Evolutionary conservation across 2,113 vertebrate genomes (phyloP).

Genomic region (Tachysurus fulvidraco): DNA sequence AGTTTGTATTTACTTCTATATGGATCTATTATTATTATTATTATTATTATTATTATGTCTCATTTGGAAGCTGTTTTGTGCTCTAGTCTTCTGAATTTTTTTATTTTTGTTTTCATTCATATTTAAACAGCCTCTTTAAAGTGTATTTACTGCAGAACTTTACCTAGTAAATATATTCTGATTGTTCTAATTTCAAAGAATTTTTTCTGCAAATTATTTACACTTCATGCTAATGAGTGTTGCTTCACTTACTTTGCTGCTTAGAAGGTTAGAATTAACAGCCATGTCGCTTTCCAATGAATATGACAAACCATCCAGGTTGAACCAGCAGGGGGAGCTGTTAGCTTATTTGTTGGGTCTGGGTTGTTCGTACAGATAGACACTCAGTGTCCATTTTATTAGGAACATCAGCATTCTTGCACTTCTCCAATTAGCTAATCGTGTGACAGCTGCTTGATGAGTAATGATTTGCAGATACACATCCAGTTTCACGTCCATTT

Average conservation of each 20-base stretch:
- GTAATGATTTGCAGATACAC: background rate
- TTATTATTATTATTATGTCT: background rate
- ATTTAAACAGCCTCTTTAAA: no score
- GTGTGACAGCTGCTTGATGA: background rate
- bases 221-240: background rate
- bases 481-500: background rate
- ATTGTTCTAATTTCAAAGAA: background rate
- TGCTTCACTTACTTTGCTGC: background rate
- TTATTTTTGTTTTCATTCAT: background rate
- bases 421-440: background rate
- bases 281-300: background rate
- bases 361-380: background rate
- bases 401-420: background rate
- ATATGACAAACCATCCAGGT: no score
- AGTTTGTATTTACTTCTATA: background rate
- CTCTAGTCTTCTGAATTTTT: background rate
- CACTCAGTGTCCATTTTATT: no score
- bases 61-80: background rate
- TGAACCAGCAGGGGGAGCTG: background rate
- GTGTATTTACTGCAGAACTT: background rate
- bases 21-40: background rate
- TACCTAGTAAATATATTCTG: background rate
- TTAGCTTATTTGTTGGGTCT: background rate
- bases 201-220: background rate
- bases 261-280: background rate